Conservation (phyloP, 2,797 vertebrate species). For the Darevskia nairensis region DNA sequence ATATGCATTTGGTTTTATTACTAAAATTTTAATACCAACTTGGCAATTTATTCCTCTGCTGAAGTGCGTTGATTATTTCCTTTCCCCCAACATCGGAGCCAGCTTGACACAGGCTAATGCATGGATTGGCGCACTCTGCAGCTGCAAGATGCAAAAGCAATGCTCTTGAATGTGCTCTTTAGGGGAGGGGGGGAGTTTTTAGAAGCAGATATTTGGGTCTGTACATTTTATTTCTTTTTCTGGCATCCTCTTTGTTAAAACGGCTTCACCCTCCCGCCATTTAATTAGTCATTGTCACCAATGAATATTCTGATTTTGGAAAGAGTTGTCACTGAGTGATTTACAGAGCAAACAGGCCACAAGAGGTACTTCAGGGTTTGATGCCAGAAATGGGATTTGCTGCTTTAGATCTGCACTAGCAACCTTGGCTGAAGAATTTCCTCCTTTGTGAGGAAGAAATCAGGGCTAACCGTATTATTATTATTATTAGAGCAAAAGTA, state of each 20-base stretch:
- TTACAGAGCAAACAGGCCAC: slow-evolving; percentile 60
- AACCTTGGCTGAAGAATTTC: slow-evolving; percentile 16
- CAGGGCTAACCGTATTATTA: not conserved
- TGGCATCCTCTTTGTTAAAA: slow-evolving; percentile 66
- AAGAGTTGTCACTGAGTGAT: slow-evolving; percentile 51
- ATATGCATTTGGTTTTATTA: slow-evolving; percentile 79
- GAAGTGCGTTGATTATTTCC: slow-evolving; percentile 79
- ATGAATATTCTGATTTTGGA: slow-evolving; percentile 64
- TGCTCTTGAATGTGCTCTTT: slow-evolving; percentile 63
- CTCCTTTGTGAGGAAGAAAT: not conserved
- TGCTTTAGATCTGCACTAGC: not conserved
- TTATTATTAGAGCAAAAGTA: not conserved
- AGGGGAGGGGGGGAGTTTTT: not conserved
- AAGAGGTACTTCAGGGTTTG: slow-evolving; percentile 38
- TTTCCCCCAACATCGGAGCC: slow-evolving; percentile 67
- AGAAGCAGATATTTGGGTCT: slow-evolving; percentile 64
- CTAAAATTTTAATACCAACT: slow-evolving; percentile 78
- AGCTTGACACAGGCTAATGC: slow-evolving; percentile 55
- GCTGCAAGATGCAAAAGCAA: slow-evolving; percentile 72
- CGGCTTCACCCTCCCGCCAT: slow-evolving; percentile 48
- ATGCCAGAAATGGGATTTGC: slow-evolving; percentile 11
- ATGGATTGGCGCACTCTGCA: slow-evolving; percentile 67
- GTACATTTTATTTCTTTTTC: slow-evolving; percentile 65
- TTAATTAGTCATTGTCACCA: slow-evolving; percentile 68
- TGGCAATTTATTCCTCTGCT: slow-evolving; percentile 75